These are phyloP conservation scores for Agrochola litura DNA, from an alignment of 2,888 invertebrate species.

Conservation along the genomic window DNA sequence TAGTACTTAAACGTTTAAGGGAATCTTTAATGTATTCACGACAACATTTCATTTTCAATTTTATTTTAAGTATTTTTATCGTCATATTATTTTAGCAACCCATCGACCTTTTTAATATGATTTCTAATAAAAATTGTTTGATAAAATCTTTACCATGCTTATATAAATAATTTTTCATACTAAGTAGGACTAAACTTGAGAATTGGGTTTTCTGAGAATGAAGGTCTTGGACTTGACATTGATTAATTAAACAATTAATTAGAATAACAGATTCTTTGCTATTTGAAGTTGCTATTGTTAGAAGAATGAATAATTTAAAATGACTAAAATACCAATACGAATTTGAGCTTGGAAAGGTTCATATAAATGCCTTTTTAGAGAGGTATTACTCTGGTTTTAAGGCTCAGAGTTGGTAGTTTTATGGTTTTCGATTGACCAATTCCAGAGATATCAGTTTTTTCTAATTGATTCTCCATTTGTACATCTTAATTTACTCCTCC, in stretches of 20 bases:
- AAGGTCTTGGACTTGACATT: constrained; percentile 24
- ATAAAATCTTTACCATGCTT: background rate
- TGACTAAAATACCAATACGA: constrained; percentile 8
- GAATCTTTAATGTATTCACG: constrained; percentile 54
- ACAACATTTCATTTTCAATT: constrained; percentile 49
- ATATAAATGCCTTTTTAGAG: background rate
- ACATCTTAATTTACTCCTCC: no score
- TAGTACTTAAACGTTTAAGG: constrained; percentile 58
- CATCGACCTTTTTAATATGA: constrained; percentile 13
- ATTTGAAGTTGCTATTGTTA: constrained; percentile 27
- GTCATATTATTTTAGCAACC: constrained; percentile 35
- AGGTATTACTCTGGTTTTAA: background rate
- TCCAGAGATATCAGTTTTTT: background rate
- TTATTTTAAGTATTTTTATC: constrained; percentile 30
- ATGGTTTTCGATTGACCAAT: background rate
- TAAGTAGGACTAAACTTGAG: constrained; percentile 14
- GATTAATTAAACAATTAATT: constrained; percentile 46
- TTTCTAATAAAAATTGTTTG: constrained; percentile 3
- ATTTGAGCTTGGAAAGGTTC: constrained; percentile 3
- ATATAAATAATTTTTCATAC: constrained; percentile 12
- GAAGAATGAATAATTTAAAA: constrained; percentile 12
- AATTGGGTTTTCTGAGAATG: constrained; percentile 20
- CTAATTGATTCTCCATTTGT: background rate
- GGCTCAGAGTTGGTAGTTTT: background rate
- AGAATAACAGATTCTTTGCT: constrained; percentile 25